phyloP scores from a whole-genome alignment of 2,888 invertebrate genomes.

The Dicranocentrus wangi region DNA sequence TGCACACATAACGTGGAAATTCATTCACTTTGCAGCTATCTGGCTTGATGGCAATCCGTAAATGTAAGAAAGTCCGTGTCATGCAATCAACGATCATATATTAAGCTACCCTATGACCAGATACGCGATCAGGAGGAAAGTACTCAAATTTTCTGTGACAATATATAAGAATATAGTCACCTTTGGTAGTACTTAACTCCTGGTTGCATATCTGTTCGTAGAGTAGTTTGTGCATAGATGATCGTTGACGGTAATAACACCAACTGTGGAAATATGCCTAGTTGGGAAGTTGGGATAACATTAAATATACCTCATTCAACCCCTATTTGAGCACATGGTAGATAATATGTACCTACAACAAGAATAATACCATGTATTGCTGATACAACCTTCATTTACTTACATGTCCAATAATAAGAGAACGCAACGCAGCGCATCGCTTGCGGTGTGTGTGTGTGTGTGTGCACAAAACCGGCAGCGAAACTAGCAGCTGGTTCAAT shows the following conservation, averaged over 20 bases:
- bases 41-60: slow-evolving; percentile 26
- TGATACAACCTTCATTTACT: no score
- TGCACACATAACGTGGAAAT: neutral
- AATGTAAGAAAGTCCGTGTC: slow-evolving; percentile 39
- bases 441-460: neutral
- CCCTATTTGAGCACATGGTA: neutral
- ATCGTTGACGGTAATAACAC: slow-evolving; percentile 36
- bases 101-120: no score
- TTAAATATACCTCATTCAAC: neutral
- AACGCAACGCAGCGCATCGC: no score
- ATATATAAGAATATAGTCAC: no score
- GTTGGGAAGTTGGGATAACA: neutral
- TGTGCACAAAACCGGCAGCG: slow-evolving; percentile 14
- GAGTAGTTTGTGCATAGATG: no score
- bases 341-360: no score
- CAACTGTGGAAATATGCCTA: slow-evolving; percentile 4
- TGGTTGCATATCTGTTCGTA: no score
- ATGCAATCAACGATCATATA: no score
- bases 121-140: no score
- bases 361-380: neutral
- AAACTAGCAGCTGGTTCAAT: slow-evolving; percentile 32
- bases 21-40: slow-evolving; percentile 39
- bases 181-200: no score
- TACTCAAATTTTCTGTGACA: no score
- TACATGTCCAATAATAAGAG: neutral